Base-by-base conservation (phyloP, 1,140 invertebrate genomes). In the Amphibalanus amphitrite region DNA sequence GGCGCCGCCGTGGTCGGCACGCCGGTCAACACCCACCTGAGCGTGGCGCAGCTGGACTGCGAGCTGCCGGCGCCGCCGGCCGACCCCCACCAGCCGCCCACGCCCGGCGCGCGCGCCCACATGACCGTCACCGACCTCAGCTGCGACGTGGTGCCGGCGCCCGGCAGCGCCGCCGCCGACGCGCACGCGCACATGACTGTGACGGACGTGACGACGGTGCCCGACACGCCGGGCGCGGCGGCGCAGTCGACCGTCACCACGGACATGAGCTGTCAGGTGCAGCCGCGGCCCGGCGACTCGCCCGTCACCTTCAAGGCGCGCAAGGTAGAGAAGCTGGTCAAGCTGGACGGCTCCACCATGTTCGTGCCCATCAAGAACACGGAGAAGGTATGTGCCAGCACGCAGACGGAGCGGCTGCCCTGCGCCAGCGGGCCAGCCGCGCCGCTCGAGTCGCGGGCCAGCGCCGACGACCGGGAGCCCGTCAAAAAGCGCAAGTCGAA, bases 401-500 rank as follows among this genome's bases (percentile, higher is more conserved):
- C 71, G 70, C 33, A 73, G 69, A 70, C 73, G 30, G 72, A 76
- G 69, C 72, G 72, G 17, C 69, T 65, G 29, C 38, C 71, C n/a
- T 70, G 6, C 28, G 69, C 25, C 69, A 65, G 40, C 64, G 30
- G 25, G 28, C 64, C 28, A 30, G 70, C n/a, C 67, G 30, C 29
- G 70, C 69, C 67, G 70, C 70, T 23, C 68, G 71, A 70, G 40
- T 74, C 23, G 59, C 47, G 67, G 40, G 28, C 33, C 47, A 20
- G 69, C 20, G 70, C 69, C 69, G 74, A 73, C 33, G 71, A 70
- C 26, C 71, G 71, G 38, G 71, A 72, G 69, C 71, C 64, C 15
- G 73, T 69, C 69, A 73, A 75, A 59, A 72, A 72, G 47, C 74
- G 75, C 72, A 76, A 76, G 47, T 28, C 25, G 69, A 26, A 26